phyloP scores from a whole-genome alignment of 2,797 vertebrate species.

The Tachyglossus aculeatus region DNA sequence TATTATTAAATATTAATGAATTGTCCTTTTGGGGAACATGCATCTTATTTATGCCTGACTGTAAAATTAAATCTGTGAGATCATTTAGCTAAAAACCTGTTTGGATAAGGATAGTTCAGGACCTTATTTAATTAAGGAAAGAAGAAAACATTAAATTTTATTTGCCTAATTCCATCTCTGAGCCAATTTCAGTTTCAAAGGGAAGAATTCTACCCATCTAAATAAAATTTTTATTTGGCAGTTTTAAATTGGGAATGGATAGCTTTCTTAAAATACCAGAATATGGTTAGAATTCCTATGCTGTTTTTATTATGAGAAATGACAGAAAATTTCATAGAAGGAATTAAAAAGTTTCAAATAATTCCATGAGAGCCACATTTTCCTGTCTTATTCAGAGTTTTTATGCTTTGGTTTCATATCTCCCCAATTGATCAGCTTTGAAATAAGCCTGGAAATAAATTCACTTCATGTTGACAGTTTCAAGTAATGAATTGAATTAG shows the following conservation, averaged over 20 bases:
- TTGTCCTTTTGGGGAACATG: too few relatives aligned
- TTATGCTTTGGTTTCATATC: slow-evolving; percentile 1
- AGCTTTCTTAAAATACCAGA: neutral
- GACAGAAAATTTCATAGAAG: slow-evolving; percentile 1
- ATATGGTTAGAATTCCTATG: neutral
- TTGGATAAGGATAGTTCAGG: neutral
- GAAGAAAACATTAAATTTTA: neutral
- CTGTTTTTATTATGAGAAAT: slow-evolving; percentile 10
- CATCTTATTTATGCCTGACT: too few relatives aligned
- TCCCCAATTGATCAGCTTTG: slow-evolving; percentile 2
- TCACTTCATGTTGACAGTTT: neutral
- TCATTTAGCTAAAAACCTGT: too few relatives aligned
- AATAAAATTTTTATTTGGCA: slow-evolving; percentile 1
- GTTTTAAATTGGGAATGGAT: slow-evolving; percentile 11
- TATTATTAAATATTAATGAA: too few relatives aligned
- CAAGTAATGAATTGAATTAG: slow-evolving; percentile 5
- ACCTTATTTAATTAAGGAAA: slow-evolving; percentile 7
- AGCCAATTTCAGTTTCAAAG: neutral
- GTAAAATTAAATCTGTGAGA: too few relatives aligned
- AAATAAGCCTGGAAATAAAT: slow-evolving; percentile 10
- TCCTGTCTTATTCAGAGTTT: neutral
- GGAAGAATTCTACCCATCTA: neutral
- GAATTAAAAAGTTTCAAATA: neutral
- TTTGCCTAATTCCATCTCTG: neutral
- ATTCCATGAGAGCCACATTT: slow-evolving; percentile 4